phyloP scores from a whole-genome alignment of 2,113 vertebrate species.

The Scolopax mira region DNA sequence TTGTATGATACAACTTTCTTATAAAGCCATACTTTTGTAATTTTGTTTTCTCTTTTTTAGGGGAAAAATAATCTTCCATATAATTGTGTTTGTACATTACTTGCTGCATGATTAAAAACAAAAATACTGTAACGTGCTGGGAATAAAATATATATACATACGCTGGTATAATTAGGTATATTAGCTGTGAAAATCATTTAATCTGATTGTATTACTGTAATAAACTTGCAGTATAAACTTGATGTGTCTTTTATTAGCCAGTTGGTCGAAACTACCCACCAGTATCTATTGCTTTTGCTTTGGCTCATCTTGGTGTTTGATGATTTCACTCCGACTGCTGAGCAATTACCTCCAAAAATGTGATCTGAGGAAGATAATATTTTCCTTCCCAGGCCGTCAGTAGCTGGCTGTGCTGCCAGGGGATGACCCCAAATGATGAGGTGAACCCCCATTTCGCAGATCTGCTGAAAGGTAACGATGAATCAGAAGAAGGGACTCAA shows the following conservation, averaged over 20 bases:
- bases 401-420: not conserved
- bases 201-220: constrained; percentile 29
- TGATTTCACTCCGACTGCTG: not conserved
- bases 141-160: constrained; percentile 1
- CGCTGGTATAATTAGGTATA: not conserved
- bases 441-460: not conserved
- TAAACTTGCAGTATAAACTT: constrained; percentile 50
- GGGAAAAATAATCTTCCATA: not conserved
- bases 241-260: constrained; percentile 8
- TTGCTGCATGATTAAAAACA: not conserved
- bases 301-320: not conserved
- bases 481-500: not conserved
- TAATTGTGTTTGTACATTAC: constrained; percentile 19
- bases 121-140: not conserved
- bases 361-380: not conserved
- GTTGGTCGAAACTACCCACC: not conserved
- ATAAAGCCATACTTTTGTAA: constrained; percentile 54
- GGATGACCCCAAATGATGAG: not conserved
- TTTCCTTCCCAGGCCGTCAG: not conserved
- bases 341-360: not conserved
- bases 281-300: not conserved
- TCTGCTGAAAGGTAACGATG: not conserved
- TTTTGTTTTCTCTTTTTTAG: constrained; percentile 13
- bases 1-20: not conserved
- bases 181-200: not conserved